A percentile compares a stretch with the other conserved stretches of the same genome.
phyloP scores from a whole-genome alignment of 2,888 invertebrate genomes.

The Pollenia angustigena region DNA sequence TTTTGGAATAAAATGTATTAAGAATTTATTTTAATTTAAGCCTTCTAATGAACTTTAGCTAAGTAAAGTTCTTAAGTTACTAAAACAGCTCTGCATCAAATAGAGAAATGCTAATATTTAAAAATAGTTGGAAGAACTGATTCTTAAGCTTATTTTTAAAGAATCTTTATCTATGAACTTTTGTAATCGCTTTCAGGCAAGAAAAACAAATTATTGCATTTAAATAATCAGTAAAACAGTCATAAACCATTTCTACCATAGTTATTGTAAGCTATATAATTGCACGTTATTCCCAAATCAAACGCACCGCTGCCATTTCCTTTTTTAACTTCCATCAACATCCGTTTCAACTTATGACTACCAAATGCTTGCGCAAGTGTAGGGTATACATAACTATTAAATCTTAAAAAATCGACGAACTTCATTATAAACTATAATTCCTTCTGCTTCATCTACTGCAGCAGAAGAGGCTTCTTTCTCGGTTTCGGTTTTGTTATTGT shows the following conservation, averaged over 20 bases:
- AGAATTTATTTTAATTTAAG: too few species aligned
- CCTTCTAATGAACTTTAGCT: too few species aligned
- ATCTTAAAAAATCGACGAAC: neutral
- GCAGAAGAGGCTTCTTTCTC: conserved; percentile 18
- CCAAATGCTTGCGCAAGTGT: neutral
- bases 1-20: too few species aligned
- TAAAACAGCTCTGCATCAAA: too few species aligned
- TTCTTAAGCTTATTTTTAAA: too few species aligned
- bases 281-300: neutral
- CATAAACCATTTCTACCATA: neutral
- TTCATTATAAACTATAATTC: conserved; percentile 37
- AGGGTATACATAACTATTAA: conserved; percentile 32
- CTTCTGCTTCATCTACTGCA: conserved; percentile 31
- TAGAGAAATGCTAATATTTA: too few species aligned
- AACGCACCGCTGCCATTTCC: conserved; percentile 45
- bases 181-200: too few species aligned
- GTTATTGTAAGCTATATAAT: neutral
- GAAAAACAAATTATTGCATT: too few species aligned
- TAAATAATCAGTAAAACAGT: too few species aligned
- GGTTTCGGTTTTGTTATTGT: conserved; percentile 53
- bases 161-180: too few species aligned
- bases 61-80: too few species aligned
- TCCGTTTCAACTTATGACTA: conserved; percentile 44
- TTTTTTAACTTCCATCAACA: conserved; percentile 34
- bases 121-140: too few species aligned